Evolutionary conservation across 1,140 invertebrate genomes (phyloP).

Genomic region (Pinna nobilis): DNA sequence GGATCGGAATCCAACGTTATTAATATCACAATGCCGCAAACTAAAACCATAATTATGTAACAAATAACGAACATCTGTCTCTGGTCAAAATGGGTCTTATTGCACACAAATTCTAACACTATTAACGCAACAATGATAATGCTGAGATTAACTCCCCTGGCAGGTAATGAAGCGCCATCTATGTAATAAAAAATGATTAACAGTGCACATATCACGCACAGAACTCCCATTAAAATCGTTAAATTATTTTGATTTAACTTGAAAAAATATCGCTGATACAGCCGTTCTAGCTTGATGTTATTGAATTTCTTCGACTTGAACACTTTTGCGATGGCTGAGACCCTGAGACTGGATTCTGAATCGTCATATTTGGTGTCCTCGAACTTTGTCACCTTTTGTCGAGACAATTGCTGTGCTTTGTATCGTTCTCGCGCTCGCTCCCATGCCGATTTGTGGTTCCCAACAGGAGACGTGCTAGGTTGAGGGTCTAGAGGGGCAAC

Average conservation of each 20-base stretch:
- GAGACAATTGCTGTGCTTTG: slow-evolving; percentile 43
- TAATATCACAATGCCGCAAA: slow-evolving; percentile 81
- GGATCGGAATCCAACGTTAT: slow-evolving; percentile 73
- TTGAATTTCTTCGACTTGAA: slow-evolving; percentile 66
- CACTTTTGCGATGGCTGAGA: slow-evolving; percentile 40
- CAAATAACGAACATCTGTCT: slow-evolving; percentile 89
- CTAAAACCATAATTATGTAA: slow-evolving; percentile 84
- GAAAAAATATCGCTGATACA: slow-evolving; percentile 94
- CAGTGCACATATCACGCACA: slow-evolving; percentile 82
- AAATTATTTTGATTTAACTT: slow-evolving; percentile 94
- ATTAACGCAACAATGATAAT: slow-evolving; percentile 74
- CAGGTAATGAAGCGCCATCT: slow-evolving; percentile 60
- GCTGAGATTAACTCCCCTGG: slow-evolving; percentile 66
- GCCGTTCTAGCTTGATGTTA: slow-evolving; percentile 81
- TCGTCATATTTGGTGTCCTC: slow-evolving; percentile 29
- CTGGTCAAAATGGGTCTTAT: slow-evolving; percentile 89
- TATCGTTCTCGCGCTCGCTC: slow-evolving; percentile 59
- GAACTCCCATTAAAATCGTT: slow-evolving; percentile 86
- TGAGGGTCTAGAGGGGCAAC: background rate
- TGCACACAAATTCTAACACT: slow-evolving; percentile 85
- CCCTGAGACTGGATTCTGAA: slow-evolving; percentile 33
- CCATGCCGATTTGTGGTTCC: slow-evolving; percentile 63
- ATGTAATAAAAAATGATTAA: slow-evolving; percentile 76
- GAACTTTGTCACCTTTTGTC: slow-evolving; percentile 36
- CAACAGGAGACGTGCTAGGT: background rate